A percentile compares a stretch with the other conserved stretches of the same genome.
These are phyloP conservation scores for Lypha dubia DNA, from an alignment of 2,888 invertebrate species.

Conservation along the genomic window DNA sequence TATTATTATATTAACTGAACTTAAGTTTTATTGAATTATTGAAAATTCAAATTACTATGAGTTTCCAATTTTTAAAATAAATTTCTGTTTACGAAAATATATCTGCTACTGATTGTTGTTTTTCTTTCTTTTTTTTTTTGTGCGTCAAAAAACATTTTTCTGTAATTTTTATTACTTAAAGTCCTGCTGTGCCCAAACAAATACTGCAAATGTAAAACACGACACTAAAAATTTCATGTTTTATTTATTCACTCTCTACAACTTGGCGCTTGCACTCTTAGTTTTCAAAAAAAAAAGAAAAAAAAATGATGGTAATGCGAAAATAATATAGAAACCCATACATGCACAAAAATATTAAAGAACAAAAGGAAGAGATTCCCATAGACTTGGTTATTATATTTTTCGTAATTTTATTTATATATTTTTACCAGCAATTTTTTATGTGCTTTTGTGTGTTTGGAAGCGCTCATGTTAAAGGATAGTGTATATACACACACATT, in stretches of 20 bases:
- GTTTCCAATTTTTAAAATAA: constrained; percentile 6
- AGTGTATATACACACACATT: background rate
- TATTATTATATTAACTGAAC: too few relatives aligned
- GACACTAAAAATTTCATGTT: constrained; percentile 76
- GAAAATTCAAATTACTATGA: too few relatives aligned
- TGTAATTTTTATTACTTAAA: constrained; percentile 19
- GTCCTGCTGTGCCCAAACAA: constrained; percentile 59
- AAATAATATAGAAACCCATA: background rate
- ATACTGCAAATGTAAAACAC: constrained; percentile 77
- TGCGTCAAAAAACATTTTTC: background rate
- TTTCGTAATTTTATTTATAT: constrained; percentile 14
- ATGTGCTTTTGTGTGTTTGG: background rate
- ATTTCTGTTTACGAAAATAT: background rate
- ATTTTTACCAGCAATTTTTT: background rate
- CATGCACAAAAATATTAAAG: constrained; percentile 27
- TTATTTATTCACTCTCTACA: constrained; percentile 58
- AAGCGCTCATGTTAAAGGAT: background rate
- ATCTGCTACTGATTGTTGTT: constrained; percentile 40
- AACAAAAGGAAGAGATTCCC: constrained; percentile 45
- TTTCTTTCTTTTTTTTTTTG: background rate
- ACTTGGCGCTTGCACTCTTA: constrained; percentile 48
- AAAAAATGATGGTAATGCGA: background rate
- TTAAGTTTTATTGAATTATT: too few relatives aligned
- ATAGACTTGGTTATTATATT: constrained; percentile 28
- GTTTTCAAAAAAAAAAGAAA: constrained; percentile 21